A percentile compares a stretch with the other conserved stretches of the same genome.
phyloP scores from a whole-genome alignment of 2,113 vertebrate genomes.

The Dissostichus mawsoni region DNA sequence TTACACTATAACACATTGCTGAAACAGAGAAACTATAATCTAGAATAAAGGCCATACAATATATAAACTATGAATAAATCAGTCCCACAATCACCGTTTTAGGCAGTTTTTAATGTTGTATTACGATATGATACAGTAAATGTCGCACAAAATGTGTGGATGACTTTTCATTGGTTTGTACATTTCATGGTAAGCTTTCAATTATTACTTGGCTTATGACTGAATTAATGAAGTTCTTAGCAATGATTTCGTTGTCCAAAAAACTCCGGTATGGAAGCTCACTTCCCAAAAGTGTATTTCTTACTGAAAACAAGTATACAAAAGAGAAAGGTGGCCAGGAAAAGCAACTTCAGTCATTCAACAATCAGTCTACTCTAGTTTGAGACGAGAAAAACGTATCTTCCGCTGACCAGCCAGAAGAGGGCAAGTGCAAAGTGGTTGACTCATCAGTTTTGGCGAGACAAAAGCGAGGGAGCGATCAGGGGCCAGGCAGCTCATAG shows the following conservation, averaged over 20 bases:
- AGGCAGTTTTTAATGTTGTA: not conserved
- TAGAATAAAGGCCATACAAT: not conserved
- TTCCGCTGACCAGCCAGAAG: not conserved
- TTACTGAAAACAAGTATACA: slow-evolving; percentile 7
- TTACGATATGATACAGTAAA: not conserved
- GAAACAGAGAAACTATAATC: not conserved
- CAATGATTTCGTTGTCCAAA: not conserved
- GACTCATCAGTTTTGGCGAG: slow-evolving; percentile 46
- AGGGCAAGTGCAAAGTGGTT: slow-evolving; percentile 22
- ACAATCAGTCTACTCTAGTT: slow-evolving; percentile 2
- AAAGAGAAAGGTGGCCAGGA: not conserved
- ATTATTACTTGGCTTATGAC: not conserved
- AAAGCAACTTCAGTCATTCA: not conserved
- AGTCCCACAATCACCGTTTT: not conserved
- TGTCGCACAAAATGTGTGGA: not conserved
- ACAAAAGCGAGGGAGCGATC: slow-evolving; percentile 27
- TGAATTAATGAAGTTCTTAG: not conserved
- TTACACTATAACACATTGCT: no score
- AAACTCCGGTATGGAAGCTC: no score
- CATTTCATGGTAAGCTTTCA: not conserved
- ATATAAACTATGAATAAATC: not conserved
- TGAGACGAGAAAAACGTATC: slow-evolving; percentile 23
- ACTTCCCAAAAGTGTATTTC: not conserved
- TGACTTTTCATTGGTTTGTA: not conserved
- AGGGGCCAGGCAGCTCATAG: slow-evolving; percentile 32